phyloP scores from a whole-genome alignment of 2,888 invertebrate species.

The Corbicula japonica region DNA sequence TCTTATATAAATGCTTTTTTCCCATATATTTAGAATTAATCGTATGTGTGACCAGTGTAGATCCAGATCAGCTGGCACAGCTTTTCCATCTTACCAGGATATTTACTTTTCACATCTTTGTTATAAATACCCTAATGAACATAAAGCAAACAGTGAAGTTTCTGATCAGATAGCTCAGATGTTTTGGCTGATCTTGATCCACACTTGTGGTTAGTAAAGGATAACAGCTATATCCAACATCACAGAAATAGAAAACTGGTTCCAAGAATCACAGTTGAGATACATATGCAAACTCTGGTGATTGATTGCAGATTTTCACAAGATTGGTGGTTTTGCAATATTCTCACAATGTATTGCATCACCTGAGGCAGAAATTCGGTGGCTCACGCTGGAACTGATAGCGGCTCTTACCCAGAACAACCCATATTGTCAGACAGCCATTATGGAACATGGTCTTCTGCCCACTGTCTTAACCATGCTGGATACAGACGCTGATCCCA shows the following conservation, averaged over 20 bases:
- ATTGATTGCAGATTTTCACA: conserved; percentile 91
- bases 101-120: not conserved
- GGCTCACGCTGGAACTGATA: conserved; percentile 90
- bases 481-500: conserved; percentile 88
- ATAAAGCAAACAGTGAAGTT: not conserved
- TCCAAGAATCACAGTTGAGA: not conserved
- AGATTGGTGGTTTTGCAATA: conserved; percentile 93
- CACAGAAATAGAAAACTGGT: not conserved
- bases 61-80: too few species aligned
- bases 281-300: not conserved
- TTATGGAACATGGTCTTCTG: conserved; percentile 89
- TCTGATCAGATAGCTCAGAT: not conserved
- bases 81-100: too few species aligned
- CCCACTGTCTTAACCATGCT: conserved; percentile 89
- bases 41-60: too few species aligned
- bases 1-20: too few species aligned
- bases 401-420: conserved; percentile 95
- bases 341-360: conserved; percentile 91
- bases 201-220: not conserved
- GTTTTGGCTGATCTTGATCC: not conserved
- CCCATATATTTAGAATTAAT: too few species aligned
- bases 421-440: conserved; percentile 92
- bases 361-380: conserved; percentile 89
- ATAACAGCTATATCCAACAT: not conserved
- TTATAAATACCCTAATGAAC: not conserved